Evolutionary conservation across 2,888 invertebrate species (phyloP).

Genomic region (Drosophila lacicola): DNA sequence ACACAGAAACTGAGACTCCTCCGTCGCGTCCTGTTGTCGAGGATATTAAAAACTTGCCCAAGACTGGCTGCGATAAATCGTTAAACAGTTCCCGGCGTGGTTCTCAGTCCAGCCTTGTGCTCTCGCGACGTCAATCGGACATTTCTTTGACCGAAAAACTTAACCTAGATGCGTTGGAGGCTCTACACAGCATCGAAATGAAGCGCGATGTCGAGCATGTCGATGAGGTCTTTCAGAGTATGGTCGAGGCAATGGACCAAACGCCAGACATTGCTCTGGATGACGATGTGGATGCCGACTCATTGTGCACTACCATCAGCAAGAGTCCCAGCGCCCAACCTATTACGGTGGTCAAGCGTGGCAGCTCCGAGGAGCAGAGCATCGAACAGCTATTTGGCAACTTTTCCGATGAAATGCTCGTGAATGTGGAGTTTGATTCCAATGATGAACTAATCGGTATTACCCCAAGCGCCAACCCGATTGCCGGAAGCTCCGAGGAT

Average conservation of each 20-base stretch:
- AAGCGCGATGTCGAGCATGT: constrained; percentile 51
- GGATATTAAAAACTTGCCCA: constrained; percentile 81
- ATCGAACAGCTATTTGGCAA: constrained; percentile 83
- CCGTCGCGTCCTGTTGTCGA: constrained; percentile 56
- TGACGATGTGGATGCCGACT: constrained; percentile 71
- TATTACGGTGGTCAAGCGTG: constrained; percentile 74
- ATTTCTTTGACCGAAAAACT: constrained; percentile 70
- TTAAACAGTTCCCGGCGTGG: constrained; percentile 74
- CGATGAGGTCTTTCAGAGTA: constrained; percentile 77
- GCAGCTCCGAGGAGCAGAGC: constrained; percentile 83
- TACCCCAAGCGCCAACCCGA: constrained; percentile 62
- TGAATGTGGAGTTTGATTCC: constrained; percentile 83
- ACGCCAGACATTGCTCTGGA: constrained; percentile 12
- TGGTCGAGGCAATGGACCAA: constrained; percentile 66
- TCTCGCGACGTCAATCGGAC: constrained; percentile 70
- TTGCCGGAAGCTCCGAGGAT: constrained; percentile 43
- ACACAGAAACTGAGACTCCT: constrained; percentile 3
- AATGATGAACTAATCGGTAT: constrained; percentile 83
- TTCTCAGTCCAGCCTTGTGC: constrained; percentile 72
- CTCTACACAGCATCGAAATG: constrained; percentile 45
- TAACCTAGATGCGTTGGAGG: constrained; percentile 60
- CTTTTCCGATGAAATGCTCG: constrained; percentile 83
- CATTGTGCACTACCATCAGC: constrained; percentile 79
- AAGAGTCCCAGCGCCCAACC: constrained; percentile 81
- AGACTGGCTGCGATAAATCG: constrained; percentile 82